Percentiles rank a stretch among this genome's conserved stretches.
Evolutionary conservation across 2,113 vertebrate genomes (phyloP).

Genomic region (sheep (Ovis aries)): ARS-UI_Ramb_v3.0 NC_056056.1:34332501-34333000

Average conservation of each 20-base stretch:
- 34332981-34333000: slow-evolving; percentile 35
- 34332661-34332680: slow-evolving; percentile 43
- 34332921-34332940: neutral
- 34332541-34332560: slow-evolving; percentile 56
- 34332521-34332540: slow-evolving; percentile 65
- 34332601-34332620: slow-evolving; percentile 52
- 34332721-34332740: slow-evolving; percentile 60
- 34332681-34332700: slow-evolving; percentile 45
- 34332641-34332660: slow-evolving; percentile 64
- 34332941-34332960: neutral
- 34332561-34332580: neutral
- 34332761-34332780: slow-evolving; percentile 57
- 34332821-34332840: slow-evolving; percentile 21
- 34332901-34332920: neutral
- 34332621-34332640: slow-evolving; percentile 50
- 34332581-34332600: slow-evolving; percentile 30
- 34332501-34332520: slow-evolving; percentile 24
- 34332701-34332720: slow-evolving; percentile 63
- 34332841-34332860: neutral
- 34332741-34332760: slow-evolving; percentile 40
- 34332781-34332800: slow-evolving; percentile 51
- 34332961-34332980: slow-evolving; percentile 19
- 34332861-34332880: neutral
- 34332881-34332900: neutral
- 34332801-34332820: slow-evolving; percentile 38